Evolutionary conservation across 1,140 invertebrate genomes (phyloP), one percentile per base, ranked within the genome.

Genomic region (Pomacea maculata): DNA sequence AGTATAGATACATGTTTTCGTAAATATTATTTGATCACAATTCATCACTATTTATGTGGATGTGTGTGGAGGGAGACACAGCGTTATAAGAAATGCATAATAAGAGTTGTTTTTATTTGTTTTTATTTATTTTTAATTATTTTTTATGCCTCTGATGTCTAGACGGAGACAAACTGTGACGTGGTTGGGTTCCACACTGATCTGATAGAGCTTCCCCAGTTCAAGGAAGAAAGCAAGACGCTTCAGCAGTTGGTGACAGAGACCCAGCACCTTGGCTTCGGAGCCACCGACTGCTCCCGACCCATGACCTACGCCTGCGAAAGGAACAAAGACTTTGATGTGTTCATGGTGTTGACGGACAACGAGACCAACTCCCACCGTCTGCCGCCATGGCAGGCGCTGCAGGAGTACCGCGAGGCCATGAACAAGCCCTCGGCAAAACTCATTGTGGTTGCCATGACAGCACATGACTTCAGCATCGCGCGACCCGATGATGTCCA

Each of bases 281-380:
- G 92, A 15, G 86, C 83, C n/a, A 92, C 93, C 6, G 91, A 93
- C 83, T 90, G 92, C 78, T 88, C 91, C 25, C 91, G 92, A 67
- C 93, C 94, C 9, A 92, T 95, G 82, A 84, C 92, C 5, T 95
- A 93, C 93, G 94, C 94, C 2, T 67, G 65, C 57, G 57, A 61
- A 65, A 83, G 86, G 25, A 17, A 9, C 11, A 61, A 61, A 61
- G 57, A 14, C 57, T 4, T 14, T 68, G 89, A 90, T 70, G 88
- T 89, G 11, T 90, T 90, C 81, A 81, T 90, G 21, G 85, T 90
- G 34, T 88, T 86, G 72, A 90, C 89, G 10, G 88, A 90, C 83
- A 84, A 82, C 29, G 88, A 90, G 75, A 89, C 88, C 1, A 86
- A 84, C 79, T 82, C 82, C n/a, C 85, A 85, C 21, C 74, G 70